Base-by-base conservation (phyloP, 2,113 vertebrate genomes). In the Chaenogobius annularis region DNA sequence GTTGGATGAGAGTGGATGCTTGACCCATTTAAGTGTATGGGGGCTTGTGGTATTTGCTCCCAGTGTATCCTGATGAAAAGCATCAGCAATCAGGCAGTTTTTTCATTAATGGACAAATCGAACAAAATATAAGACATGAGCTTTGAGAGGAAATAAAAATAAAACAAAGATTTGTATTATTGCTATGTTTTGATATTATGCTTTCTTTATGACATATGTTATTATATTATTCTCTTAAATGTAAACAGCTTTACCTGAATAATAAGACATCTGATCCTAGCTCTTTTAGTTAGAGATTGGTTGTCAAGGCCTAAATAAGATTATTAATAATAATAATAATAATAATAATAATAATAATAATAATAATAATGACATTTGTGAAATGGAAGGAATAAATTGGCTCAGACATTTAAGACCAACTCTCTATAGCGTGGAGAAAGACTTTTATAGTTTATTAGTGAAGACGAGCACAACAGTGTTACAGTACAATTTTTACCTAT, bases 1-100 rank as follows among this genome's bases (percentile, higher is more conserved):
- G 61, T 70, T 43, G 70, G 10, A 26, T n/a, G 62, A 82, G 69
- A 75, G 68, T 64, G 55, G 63, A 52, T 69, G 77, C 47, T 79
- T 81, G 75, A 84, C 83, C 86, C 83, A 84, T 35, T 86, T 84
- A 35, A 75, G 47, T 11, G 43, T 31, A 52, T 10, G 15, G 54
- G 48, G 70, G 69, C 12, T 66, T 72, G 61, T 50, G 47, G 70
- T 14, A 40, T 68, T 15, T 40, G 14, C 0, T 54, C 55, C 35
- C 74, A 67, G 31, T 69, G 26, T 11, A 7, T 44, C 37, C 63
- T 48, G 11, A 14, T 35, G 13, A 43, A 48, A 44, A 13, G 73
- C 19, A 70, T 13, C 20, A 22, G n/a, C 19, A 1, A 10, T 3
- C 2, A n/a, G 50, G 50, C 50, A 52, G 19, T 7, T 19, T 50